Evolutionary conservation across 2,113 vertebrate genomes (phyloP), one percentile per base, ranked within the genome.

Genomic region (Sturnus vulgaris): DNA sequence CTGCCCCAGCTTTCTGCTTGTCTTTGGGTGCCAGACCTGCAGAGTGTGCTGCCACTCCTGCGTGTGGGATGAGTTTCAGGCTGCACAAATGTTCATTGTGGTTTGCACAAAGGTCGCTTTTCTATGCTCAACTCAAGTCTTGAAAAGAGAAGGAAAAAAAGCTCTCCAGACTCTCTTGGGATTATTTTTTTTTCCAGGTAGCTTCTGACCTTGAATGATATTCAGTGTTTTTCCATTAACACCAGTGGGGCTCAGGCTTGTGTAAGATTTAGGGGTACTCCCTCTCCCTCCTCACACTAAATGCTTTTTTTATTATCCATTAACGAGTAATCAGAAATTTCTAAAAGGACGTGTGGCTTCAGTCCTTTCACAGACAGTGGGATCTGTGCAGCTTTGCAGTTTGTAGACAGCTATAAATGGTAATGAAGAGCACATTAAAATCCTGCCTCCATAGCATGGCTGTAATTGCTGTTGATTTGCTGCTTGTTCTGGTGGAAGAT

Each of bases 391-490:
- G 80, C 69, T 75, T 59, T 91, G 50, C 86, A 65, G 75, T 85
- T 80, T 85, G 87, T 12, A 92, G 92, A 73, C 76, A 82, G 92
- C 92, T 91, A 52, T 91, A 93, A 97, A 93, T 23, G 69, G 25
- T 83, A 91, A 96, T 84, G 76, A 93, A 78, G 82, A 56, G 72
- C 77, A 35, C 4, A 9, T 90, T 86, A 55, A 79, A 83, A 46
- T 70, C 76, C 92, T 90, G 82, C 85, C 91, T 88, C 91, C 4
- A 1, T 71, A 40, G 83, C 77, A 10, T 4, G 35, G 52, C 88
- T 95, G 39, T 94, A 86, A 94, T 86, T 92, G 92, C 86, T 88
- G 88, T 75, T 93, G 91, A 92, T 94, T 88, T 96, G 92, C 88
- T 93, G 91, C 92, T 92, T 63, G 91, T 28, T 90, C 82, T 90